A percentile compares a stretch with the other conserved stretches of the same genome.
Evolutionary conservation across 1,140 invertebrate genomes (phyloP).

Genomic region (Campoletis sonorensis): DNA sequence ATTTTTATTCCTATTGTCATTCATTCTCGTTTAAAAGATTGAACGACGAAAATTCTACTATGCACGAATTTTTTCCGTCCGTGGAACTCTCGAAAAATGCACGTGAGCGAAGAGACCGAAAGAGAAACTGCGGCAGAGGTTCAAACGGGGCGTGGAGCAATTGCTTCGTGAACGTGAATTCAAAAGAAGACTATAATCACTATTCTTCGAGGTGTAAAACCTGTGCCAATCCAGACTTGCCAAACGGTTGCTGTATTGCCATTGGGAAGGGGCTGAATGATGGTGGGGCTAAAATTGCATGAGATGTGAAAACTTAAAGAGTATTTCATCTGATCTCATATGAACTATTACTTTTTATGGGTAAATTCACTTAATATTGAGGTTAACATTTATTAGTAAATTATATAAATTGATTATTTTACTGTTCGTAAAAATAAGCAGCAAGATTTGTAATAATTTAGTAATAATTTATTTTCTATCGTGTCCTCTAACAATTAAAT

Average conservation of each 20-base stretch:
- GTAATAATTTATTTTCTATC: no score
- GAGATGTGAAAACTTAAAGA: not conserved
- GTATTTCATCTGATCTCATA: no score
- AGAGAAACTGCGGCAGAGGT: not conserved
- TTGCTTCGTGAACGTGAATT: not conserved
- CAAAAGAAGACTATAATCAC: constrained; percentile 4
- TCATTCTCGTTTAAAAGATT: no score
- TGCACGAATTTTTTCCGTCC: not conserved
- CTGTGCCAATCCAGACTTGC: not conserved
- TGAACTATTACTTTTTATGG: no score
- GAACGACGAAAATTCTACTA: no score
- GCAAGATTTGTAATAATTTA: no score
- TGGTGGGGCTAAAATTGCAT: not conserved
- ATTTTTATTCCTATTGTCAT: no score
- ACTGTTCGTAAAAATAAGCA: no score
- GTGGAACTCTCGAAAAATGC: not conserved
- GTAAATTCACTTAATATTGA: no score
- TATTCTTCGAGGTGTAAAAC: not conserved
- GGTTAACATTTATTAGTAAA: no score
- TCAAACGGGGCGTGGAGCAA: not conserved
- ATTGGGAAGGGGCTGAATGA: not conserved
- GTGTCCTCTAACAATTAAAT: no score
- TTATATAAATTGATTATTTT: no score
- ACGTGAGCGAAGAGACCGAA: not conserved
- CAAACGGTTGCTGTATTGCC: not conserved